A percentile compares a stretch with the other conserved stretches of the same genome.
Evolutionary conservation across 1,140 invertebrate genomes (phyloP).

Genomic region (Drosophila asahinai): DNA sequence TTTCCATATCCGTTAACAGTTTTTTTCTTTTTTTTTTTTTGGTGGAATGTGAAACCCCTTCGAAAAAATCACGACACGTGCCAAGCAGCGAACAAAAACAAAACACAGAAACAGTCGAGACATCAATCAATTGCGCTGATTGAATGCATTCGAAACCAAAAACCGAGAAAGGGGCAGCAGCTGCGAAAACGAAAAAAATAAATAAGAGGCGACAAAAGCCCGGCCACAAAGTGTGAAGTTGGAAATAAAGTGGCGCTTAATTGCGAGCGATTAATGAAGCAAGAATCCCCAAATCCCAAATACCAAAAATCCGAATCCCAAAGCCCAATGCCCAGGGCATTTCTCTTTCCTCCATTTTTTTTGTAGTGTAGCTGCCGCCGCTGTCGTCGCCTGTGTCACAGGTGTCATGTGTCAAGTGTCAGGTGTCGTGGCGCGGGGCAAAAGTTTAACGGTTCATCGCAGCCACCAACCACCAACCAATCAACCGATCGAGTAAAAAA

Average conservation of each 20-base stretch:
- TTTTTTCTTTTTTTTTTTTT: background rate
- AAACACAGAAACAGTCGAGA: constrained; percentile 12
- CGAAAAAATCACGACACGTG: constrained; percentile 30
- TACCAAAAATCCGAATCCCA: constrained; percentile 23
- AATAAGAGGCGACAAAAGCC: constrained; percentile 14
- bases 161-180: constrained; percentile 6
- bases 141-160: constrained; percentile 48
- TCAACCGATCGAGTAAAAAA: constrained; percentile 14
- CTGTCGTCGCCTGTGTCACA: constrained; percentile 48
- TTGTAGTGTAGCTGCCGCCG: constrained; percentile 21
- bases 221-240: constrained; percentile 60
- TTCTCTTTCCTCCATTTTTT: constrained; percentile 3
- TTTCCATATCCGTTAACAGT: constrained; percentile 49
- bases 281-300: constrained; percentile 61
- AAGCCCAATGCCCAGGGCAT: constrained; percentile 32
- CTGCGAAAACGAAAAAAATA: constrained; percentile 33
- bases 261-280: constrained; percentile 79
- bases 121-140: constrained; percentile 59
- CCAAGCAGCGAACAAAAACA: constrained; percentile 25
- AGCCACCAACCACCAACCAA: constrained; percentile 36
- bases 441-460: constrained; percentile 75
- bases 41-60: constrained; percentile 41
- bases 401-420: constrained; percentile 61
- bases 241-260: constrained; percentile 77
- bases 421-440: constrained; percentile 69